Evolutionary conservation across 2,113 vertebrate species (phyloP).

Genomic region (Vireo altiloquus): DNA sequence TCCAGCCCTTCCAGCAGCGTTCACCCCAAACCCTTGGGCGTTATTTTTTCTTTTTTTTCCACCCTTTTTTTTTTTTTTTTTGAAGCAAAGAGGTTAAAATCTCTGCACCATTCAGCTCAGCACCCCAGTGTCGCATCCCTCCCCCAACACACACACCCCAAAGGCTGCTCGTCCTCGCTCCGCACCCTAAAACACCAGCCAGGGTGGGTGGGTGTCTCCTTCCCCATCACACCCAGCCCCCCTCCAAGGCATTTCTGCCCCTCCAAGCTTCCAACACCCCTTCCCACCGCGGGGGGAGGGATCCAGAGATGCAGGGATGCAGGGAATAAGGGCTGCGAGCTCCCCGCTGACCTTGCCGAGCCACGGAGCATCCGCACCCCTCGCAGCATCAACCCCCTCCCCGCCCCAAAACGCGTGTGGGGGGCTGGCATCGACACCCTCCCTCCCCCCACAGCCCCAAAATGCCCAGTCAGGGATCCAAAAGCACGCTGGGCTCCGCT

Average conservation of each 20-base stretch:
- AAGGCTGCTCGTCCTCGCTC: neutral
- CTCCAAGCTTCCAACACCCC: neutral
- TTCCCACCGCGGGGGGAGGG: neutral
- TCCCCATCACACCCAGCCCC: neutral
- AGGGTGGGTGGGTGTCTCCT: neutral
- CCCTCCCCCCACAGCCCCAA: neutral
- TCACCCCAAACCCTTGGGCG: neutral
- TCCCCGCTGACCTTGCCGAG: conserved; percentile 15
- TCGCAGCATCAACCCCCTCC: neutral
- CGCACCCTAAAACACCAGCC: neutral
- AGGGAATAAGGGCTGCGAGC: neutral
- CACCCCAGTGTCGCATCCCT: neutral
- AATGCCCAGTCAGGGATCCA: neutral
- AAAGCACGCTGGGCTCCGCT: neutral
- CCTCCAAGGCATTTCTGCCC: neutral
- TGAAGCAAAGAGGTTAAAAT: conserved; percentile 1
- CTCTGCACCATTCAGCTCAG: conserved; percentile 42
- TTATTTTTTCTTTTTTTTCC: neutral
- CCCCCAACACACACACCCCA: neutral
- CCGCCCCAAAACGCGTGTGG: neutral
- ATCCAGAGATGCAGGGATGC: neutral
- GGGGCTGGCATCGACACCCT: neutral
- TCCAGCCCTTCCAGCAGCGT: neutral
- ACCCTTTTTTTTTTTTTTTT: too few species aligned
- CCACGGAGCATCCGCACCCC: neutral